These are phyloP conservation scores for Callosobruchus maculatus DNA, from an alignment of 2,888 invertebrate genomes.

Conservation along the genomic window DNA sequence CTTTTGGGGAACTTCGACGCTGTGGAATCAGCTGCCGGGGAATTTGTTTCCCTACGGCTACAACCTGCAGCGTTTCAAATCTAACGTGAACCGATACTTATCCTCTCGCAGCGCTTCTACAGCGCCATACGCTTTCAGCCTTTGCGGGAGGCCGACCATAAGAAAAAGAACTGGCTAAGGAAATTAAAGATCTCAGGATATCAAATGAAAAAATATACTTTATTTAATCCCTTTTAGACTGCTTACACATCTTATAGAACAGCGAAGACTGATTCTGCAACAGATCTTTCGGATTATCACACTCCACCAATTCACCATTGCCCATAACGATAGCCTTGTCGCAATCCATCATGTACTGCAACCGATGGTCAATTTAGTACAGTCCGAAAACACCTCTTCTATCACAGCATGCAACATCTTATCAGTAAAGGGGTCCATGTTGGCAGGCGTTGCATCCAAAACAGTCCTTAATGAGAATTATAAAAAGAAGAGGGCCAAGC, in stretches of 20 bases:
- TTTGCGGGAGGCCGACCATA: too few species aligned
- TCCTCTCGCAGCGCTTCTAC: too few species aligned
- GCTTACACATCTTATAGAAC: constrained; percentile 14
- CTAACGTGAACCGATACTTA: too few species aligned
- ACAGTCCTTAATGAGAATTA: too few species aligned
- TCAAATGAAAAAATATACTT: background rate
- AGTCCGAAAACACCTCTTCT: constrained; percentile 66
- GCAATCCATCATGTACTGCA: constrained; percentile 82
- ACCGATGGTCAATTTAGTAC: constrained; percentile 80
- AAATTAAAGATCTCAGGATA: too few species aligned
- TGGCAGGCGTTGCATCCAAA: constrained; percentile 73
- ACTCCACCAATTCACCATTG: constrained; percentile 44
- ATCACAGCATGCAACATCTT: constrained; percentile 73
- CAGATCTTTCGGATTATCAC: constrained; percentile 25
- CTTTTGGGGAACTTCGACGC: too few species aligned
- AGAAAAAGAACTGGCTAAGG: too few species aligned
- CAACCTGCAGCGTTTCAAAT: too few species aligned
- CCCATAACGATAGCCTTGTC: constrained; percentile 61
- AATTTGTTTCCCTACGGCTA: too few species aligned
- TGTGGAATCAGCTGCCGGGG: too few species aligned
- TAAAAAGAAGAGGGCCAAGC: too few species aligned
- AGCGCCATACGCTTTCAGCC: too few species aligned
- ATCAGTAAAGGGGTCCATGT: constrained; percentile 76
- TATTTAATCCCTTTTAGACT: constrained; percentile 2
- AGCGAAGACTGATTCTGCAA: constrained; percentile 16